Conservation (phyloP, 2,113 vertebrate genomes). For the Capreolus pygargus region DNA sequence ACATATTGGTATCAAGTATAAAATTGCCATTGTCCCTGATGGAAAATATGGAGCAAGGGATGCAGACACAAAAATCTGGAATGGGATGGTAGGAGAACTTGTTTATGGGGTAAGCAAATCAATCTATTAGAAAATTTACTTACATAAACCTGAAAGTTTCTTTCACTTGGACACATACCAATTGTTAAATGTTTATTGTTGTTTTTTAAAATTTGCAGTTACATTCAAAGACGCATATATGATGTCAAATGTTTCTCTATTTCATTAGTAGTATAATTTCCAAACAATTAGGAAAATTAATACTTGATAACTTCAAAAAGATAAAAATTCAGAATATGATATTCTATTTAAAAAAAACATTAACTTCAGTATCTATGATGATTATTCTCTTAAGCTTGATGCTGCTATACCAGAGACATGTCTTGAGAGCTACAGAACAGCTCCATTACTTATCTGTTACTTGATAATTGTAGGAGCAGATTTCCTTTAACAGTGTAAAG, state of each 20-base stretch:
- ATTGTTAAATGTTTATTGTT: not conserved
- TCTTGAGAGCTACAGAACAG: not conserved
- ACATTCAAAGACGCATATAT: not conserved
- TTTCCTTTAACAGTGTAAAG: not conserved
- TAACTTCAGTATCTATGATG: not conserved
- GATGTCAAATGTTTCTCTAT: not conserved
- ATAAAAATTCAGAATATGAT: not conserved
- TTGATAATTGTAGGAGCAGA: not conserved
- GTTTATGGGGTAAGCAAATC: slow-evolving; percentile 97
- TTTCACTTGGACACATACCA: not conserved
- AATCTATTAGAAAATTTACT: slow-evolving; percentile 78
- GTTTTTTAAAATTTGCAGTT: not conserved
- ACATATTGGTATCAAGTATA: slow-evolving; percentile 99
- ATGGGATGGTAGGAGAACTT: slow-evolving; percentile 99
- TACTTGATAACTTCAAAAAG: not conserved
- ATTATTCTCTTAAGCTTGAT: not conserved
- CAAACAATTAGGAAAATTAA: not conserved
- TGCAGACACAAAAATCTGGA: slow-evolving; percentile 99
- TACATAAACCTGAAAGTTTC: not conserved
- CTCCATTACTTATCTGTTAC: not conserved
- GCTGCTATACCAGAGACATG: not conserved
- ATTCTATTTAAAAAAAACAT: not conserved
- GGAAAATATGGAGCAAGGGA: slow-evolving; percentile 99
- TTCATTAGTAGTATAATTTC: slow-evolving; percentile 16
- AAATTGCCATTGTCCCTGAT: slow-evolving; percentile 98